Evolutionary conservation across 2,113 vertebrate species (phyloP).

Genomic region (Clarias magur): DNA sequence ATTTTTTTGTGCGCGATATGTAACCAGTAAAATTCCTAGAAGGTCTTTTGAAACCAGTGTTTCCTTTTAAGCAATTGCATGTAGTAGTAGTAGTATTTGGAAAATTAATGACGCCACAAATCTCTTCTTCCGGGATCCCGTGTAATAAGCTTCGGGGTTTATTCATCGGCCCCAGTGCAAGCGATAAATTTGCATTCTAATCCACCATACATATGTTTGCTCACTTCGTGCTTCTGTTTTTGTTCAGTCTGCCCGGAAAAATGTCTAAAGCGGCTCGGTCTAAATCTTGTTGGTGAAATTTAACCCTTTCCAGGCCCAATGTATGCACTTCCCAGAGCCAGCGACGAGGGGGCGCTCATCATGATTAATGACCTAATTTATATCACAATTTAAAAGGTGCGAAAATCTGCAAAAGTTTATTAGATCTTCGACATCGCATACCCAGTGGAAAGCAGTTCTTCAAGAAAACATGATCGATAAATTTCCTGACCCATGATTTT

Average conservation of each 20-base stretch:
- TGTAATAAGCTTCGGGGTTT: conserved; percentile 10
- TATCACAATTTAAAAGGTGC: not conserved
- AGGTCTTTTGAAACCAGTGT: not conserved
- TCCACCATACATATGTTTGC: not conserved
- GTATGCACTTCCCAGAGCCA: not conserved
- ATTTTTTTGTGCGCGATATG: not conserved
- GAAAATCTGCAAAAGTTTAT: not conserved
- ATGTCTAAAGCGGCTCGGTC: not conserved
- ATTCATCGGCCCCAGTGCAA: not conserved
- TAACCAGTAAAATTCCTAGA: not conserved
- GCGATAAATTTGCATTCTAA: not conserved
- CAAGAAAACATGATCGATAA: not conserved
- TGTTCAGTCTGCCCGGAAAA: not conserved
- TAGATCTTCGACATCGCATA: not conserved
- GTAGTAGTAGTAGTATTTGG: not conserved
- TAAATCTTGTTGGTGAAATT: not conserved
- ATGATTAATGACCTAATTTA: not conserved
- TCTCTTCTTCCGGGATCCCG: conserved; percentile 27
- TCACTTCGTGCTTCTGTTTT: not conserved
- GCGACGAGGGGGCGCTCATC: conserved; percentile 35
- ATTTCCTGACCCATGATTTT: not conserved
- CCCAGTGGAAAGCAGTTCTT: not conserved
- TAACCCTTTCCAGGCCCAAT: not conserved
- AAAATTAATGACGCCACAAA: not conserved
- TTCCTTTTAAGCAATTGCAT: not conserved